Base-by-base conservation (phyloP, 2,888 invertebrate species). In the Biston stratarius region DNA sequence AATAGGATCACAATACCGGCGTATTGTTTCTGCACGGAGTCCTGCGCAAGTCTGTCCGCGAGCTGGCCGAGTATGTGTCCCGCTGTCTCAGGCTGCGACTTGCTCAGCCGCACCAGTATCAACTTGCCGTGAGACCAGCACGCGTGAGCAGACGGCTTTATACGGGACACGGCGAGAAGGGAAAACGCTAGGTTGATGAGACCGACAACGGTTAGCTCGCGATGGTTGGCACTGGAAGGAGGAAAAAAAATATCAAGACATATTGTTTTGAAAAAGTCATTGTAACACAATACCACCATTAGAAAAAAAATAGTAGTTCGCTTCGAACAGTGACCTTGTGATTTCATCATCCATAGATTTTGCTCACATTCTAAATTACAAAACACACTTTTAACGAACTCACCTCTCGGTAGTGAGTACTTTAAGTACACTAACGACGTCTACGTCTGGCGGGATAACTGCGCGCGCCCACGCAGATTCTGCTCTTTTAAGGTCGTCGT, bases 401-500 rank as follows among this genome's bases (percentile, higher is more conserved):
- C 76, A 92, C 93, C 93, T 91, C 52, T 92, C 92, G 15, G 88
- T 85, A 24, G 89, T 91, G 9, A 94, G 83, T 10, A 88, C 85
- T 74, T 92, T 92, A 59, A 94, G 85, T 3, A 92, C 77, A 48
- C 77, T 79, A 24, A 83, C 81, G 11, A 88, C 84, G 65, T 90
- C 86, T 1, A 90, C 85, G 36, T 88, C 91, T 0, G 89, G 87
- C 11, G 88, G 88, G 49, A 91, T 67, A 3, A 87, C 87, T 0
- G 83, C 81, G 1, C 90, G 88, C 6, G 85, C 84, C 89, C 89
- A 90, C 9, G 88, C 87, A 0, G 88, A 88, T 74, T 91, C 87
- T 12, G 79, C 82, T 12, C 83, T 76, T 15, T 78, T 73, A 10
- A 86, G 45, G 7, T 84, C 84, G 66, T 93, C 92, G 42, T 80